phyloP scores from a whole-genome alignment of 2,888 invertebrate genomes.

The Ochropleura plecta region DNA sequence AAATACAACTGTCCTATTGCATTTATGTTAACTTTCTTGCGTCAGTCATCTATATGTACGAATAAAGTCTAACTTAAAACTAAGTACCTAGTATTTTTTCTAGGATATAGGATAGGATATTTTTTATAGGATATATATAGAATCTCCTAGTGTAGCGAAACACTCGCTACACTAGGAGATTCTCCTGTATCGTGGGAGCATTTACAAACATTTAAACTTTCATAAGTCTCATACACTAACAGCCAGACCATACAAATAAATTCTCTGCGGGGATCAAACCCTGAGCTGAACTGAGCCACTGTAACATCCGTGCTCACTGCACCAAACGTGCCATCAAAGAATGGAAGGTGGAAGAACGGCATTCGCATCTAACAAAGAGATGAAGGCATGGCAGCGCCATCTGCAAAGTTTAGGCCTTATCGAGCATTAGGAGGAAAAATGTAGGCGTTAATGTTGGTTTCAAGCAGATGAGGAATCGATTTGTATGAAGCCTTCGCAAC shows the following conservation, averaged over 20 bases:
- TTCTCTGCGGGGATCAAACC: too few species aligned
- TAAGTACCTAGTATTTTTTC: not conserved
- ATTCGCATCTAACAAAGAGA: not conserved
- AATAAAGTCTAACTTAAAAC: not conserved
- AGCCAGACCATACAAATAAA: too few species aligned
- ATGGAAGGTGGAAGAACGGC: not conserved
- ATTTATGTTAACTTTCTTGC: not conserved
- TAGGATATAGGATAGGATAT: too few species aligned
- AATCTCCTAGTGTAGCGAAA: too few species aligned
- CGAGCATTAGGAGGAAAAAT: not conserved
- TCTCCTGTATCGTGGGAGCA: too few species aligned
- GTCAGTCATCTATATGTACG: not conserved
- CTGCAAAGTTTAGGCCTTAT: not conserved
- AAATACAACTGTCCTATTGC: not conserved
- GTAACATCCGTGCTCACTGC: too few species aligned
- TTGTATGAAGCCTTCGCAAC: not conserved
- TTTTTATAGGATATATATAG: too few species aligned
- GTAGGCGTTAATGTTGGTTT: not conserved
- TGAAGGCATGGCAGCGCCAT: not conserved
- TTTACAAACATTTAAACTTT: too few species aligned
- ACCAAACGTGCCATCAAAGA: too few species aligned
- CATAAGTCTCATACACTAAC: too few species aligned
- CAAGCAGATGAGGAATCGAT: not conserved
- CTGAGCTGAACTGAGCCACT: too few species aligned
- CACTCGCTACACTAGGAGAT: too few species aligned